Percentiles rank a stretch among this genome's conserved stretches.
Conservation (phyloP, 2,797 vertebrate species). For the Melanotaenia maccullochi region DNA sequence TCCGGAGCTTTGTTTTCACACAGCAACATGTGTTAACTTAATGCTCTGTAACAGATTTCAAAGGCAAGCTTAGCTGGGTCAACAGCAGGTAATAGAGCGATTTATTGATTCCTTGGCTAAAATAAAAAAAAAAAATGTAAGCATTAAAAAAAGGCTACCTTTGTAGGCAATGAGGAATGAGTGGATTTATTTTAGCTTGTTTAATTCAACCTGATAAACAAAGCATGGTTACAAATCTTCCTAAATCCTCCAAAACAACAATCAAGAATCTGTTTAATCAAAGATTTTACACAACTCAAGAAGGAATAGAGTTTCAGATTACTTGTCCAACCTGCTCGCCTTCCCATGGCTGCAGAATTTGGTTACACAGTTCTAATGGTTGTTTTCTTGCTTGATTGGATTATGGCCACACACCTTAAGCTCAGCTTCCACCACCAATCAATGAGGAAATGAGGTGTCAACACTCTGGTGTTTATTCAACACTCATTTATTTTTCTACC, state of each 20-base stretch:
- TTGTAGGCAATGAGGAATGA: conserved; percentile 4
- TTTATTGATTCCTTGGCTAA: conserved; percentile 76
- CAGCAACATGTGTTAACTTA: conserved; percentile 87
- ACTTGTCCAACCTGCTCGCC: conserved; percentile 26
- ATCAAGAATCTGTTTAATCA: not conserved
- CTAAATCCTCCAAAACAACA: not conserved
- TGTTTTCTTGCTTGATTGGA: conserved; percentile 83
- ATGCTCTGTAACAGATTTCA: conserved; percentile 86
- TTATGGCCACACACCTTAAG: conserved; percentile 85
- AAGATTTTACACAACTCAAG: conserved; percentile 8
- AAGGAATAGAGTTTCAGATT: conserved; percentile 19
- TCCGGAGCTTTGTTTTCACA: conserved; percentile 82
- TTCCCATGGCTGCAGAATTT: conserved; percentile 55
- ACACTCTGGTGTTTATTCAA: conserved; percentile 83
- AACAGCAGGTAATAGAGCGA: conserved; percentile 83
- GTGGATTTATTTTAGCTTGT: conserved; percentile 11
- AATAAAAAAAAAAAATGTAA: not conserved
- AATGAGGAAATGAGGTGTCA: conserved; percentile 88
- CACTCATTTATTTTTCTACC: conserved; percentile 83
- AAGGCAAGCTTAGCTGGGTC: conserved; percentile 79
- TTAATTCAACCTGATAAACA: conserved; percentile 27
- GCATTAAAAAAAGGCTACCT: conserved; percentile 10
- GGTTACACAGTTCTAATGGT: conserved; percentile 69
- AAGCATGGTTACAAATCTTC: not conserved
- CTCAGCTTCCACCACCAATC: conserved; percentile 81